Evolutionary conservation across 2,113 vertebrate genomes (phyloP).

Genomic region (Rhinoptilus africanus): DNA sequence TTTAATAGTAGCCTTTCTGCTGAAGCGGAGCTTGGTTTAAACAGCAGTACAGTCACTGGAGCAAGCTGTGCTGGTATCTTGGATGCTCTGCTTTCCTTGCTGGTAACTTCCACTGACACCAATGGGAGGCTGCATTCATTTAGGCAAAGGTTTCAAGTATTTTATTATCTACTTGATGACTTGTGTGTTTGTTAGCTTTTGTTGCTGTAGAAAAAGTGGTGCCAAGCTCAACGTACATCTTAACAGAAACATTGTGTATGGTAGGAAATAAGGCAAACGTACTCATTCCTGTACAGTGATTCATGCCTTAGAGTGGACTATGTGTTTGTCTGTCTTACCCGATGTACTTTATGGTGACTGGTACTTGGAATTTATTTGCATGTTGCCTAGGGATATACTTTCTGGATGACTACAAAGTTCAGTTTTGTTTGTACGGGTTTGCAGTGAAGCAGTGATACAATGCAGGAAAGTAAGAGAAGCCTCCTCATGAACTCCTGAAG

Average conservation of each 20-base stretch:
- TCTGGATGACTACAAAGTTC: slow-evolving; percentile 43
- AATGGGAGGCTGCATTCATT: neutral
- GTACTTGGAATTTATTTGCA: slow-evolving; percentile 45
- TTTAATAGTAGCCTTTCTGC: neutral
- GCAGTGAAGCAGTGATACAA: neutral
- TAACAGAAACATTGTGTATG: neutral
- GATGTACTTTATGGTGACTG: slow-evolving; percentile 17
- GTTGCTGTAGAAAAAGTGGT: neutral
- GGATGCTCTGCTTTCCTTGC: neutral
- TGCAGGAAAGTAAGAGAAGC: neutral
- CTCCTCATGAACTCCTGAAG: neutral
- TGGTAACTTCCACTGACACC: neutral
- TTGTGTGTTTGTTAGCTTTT: neutral
- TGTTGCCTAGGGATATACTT: slow-evolving; percentile 48
- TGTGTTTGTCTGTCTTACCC: slow-evolving; percentile 4
- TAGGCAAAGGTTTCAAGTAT: neutral
- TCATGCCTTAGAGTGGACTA: neutral
- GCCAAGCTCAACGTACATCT: neutral
- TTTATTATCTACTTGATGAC: neutral
- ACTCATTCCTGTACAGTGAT: slow-evolving; percentile 33
- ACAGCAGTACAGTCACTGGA: neutral
- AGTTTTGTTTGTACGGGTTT: slow-evolving; percentile 9
- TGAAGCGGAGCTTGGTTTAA: neutral
- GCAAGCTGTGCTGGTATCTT: neutral
- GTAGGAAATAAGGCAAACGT: neutral